These are phyloP conservation scores for Holocentrus rufus DNA, from an alignment of 2,797 vertebrate species.

Conservation along the genomic window DNA sequence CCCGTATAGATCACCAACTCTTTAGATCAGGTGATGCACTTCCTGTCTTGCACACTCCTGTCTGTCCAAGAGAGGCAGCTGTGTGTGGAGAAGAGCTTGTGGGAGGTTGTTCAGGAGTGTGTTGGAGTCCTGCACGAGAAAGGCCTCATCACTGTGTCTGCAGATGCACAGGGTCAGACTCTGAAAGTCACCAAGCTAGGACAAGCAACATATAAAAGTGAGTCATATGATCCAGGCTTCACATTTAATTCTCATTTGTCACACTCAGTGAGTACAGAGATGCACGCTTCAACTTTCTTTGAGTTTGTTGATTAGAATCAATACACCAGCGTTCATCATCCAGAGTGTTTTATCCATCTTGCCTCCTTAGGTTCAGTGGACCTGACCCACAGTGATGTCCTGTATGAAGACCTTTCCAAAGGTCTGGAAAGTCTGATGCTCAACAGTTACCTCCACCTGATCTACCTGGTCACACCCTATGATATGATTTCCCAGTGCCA, in stretches of 20 bases:
- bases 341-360: neutral
- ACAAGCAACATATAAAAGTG: slow-evolving; percentile 92
- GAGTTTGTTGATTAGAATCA: no score
- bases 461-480: slow-evolving; percentile 93
- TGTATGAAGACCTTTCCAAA: slow-evolving; percentile 89
- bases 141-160: slow-evolving; percentile 78
- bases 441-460: slow-evolving; percentile 89
- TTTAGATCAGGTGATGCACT: slow-evolving; percentile 78
- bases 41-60: slow-evolving; percentile 88
- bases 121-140: slow-evolving; percentile 83
- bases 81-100: slow-evolving; percentile 81
- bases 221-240: slow-evolving; percentile 7
- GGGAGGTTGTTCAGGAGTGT: slow-evolving; percentile 77
- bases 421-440: slow-evolving; percentile 92
- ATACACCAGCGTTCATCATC: no score
- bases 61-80: slow-evolving; percentile 85
- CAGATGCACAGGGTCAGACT: slow-evolving; percentile 18
- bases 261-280: neutral
- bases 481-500: slow-evolving; percentile 85
- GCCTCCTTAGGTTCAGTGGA: slow-evolving; percentile 88
- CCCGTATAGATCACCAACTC: slow-evolving; percentile 84
- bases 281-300: no score
- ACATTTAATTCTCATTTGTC: neutral
- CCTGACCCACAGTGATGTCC: slow-evolving; percentile 83
- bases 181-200: slow-evolving; percentile 89